phyloP scores from a whole-genome alignment of 1,140 invertebrate species.

The Bombus terrestris region DNA sequence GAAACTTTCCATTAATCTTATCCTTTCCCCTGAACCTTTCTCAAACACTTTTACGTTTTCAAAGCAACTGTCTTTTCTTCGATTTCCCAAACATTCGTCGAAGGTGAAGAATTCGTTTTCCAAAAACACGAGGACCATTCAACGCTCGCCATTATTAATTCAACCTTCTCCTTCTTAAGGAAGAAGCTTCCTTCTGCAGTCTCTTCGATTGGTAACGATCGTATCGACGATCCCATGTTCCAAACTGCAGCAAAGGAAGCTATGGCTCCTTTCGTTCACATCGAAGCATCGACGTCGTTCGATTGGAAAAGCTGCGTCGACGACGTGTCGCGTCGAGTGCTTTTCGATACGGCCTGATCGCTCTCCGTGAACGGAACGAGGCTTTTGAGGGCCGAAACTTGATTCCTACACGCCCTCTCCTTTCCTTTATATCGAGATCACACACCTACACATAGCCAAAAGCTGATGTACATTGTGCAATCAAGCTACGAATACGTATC shows the following conservation, averaged over 20 bases:
- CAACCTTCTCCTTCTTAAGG: no score
- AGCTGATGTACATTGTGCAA: not conserved
- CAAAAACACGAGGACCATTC: no score
- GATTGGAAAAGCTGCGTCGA: constrained; percentile 37
- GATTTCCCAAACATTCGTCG: no score
- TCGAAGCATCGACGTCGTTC: constrained; percentile 29
- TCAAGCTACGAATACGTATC: constrained; percentile 29
- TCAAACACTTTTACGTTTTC: no score
- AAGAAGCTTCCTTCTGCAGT: not conserved
- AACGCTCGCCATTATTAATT: no score
- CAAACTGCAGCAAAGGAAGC: constrained; percentile 24
- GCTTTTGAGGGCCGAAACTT: constrained; percentile 53
- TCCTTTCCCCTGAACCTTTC: no score
- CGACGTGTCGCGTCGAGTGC: constrained; percentile 48
- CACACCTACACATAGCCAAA: not conserved
- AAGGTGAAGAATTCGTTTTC: no score
- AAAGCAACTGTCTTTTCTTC: no score
- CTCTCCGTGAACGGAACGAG: constrained; percentile 47
- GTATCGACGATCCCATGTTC: constrained; percentile 8
- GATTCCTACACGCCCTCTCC: not conserved
- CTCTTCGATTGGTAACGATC: constrained; percentile 3
- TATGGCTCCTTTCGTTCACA: constrained; percentile 18
- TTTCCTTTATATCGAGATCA: constrained; percentile 12
- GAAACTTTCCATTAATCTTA: no score
- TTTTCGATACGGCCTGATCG: constrained; percentile 64